These are phyloP conservation scores for Paramisgurnus dabryanus DNA, from an alignment of 2,113 vertebrate species.

Conservation along the genomic window DNA sequence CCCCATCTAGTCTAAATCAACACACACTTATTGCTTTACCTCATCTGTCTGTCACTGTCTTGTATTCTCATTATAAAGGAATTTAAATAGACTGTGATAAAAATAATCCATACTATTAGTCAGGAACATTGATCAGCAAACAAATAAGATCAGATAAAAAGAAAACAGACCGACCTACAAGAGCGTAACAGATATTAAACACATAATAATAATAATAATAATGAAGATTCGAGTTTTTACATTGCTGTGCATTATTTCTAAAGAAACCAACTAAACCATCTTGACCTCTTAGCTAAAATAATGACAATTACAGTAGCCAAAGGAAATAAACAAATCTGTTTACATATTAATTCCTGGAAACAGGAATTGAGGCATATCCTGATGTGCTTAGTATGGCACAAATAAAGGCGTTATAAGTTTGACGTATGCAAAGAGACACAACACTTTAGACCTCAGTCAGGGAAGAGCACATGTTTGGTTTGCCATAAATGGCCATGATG, in stretches of 20 bases:
- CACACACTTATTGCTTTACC: not conserved
- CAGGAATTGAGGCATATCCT: constrained; percentile 24
- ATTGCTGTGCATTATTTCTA: not conserved
- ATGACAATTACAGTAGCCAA: constrained; percentile 25
- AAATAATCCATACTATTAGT: not conserved
- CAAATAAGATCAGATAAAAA: not conserved
- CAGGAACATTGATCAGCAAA: not conserved
- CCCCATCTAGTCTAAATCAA: not conserved
- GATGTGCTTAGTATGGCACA: constrained; percentile 37
- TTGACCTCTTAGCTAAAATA: constrained; percentile 25
- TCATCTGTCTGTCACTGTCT: no score
- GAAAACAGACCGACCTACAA: not conserved
- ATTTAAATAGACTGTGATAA: not conserved
- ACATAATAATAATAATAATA: not conserved
- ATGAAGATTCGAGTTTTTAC: not conserved
- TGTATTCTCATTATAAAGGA: not conserved
- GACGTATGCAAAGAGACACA: not conserved
- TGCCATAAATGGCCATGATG: not conserved
- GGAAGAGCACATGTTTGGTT: not conserved
- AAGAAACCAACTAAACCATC: not conserved
- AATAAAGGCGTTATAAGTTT: constrained; percentile 7
- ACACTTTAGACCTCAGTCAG: not conserved
- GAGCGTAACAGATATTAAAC: constrained; percentile 3
- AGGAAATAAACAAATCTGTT: not conserved
- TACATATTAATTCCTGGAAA: constrained; percentile 8